Percentiles rank a stretch among this genome's conserved stretches.
phyloP scores from a whole-genome alignment of 2,797 vertebrate genomes.

The Halcyon badia region DNA sequence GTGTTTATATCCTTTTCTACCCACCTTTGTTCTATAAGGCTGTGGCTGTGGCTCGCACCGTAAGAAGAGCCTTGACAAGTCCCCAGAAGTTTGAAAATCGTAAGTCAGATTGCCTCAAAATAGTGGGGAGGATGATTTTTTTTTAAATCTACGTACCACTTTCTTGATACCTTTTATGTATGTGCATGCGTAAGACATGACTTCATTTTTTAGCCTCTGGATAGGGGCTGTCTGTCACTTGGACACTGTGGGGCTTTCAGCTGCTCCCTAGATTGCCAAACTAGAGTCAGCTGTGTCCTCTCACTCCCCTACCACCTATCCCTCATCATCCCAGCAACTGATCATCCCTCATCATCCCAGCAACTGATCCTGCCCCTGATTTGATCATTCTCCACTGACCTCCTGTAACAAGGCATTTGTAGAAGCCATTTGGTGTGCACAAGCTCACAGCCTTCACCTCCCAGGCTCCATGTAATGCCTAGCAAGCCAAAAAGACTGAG shows the following conservation, averaged over 20 bases:
- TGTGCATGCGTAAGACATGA: not conserved
- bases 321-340: not conserved
- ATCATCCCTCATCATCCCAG: not conserved
- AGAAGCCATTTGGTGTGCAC: not conserved
- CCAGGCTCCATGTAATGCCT: accelerated
- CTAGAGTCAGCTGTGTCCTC: not conserved
- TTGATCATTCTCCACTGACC: not conserved
- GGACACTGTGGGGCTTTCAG: not conserved
- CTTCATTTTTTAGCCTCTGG: not conserved
- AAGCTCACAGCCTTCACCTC: not conserved
- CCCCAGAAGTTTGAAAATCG: not conserved
- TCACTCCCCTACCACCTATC: not conserved
- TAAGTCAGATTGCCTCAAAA: not conserved
- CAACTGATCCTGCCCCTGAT: not conserved
- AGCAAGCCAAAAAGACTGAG: not conserved
- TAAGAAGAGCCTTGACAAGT: not conserved
- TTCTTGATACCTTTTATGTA: not conserved
- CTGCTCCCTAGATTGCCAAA: not conserved
- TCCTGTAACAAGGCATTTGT: not conserved
- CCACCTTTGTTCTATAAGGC: not conserved
- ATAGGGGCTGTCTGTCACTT: not conserved
- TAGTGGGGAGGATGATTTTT: not conserved
- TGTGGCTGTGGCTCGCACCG: not conserved
- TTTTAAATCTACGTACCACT: not conserved
- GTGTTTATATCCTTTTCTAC: not conserved